phyloP scores from a whole-genome alignment of 2,113 vertebrate genomes.

The Orthochromis malagaraziensis region DNA sequence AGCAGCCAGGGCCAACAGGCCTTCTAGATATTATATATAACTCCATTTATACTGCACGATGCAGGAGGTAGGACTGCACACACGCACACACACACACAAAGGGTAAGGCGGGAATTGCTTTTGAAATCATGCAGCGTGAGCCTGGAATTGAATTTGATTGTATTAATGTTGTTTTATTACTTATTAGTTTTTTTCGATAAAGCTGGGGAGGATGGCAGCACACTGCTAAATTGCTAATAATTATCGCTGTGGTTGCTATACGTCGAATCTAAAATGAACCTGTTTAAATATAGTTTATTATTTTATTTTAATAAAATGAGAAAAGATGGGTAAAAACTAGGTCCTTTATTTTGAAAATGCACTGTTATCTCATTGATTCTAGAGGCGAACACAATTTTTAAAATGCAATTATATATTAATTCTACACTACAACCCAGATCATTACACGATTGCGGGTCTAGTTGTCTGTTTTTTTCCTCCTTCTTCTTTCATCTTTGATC shows the following conservation, averaged over 20 bases:
- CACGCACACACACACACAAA: neutral
- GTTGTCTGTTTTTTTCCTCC: neutral
- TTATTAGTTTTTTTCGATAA: neutral
- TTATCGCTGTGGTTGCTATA: accelerated
- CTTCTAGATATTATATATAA: conserved; percentile 43
- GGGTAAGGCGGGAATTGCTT: neutral
- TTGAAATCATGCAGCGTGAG: neutral
- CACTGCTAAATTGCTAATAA: neutral
- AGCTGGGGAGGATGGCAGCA: neutral
- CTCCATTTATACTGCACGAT: conserved; percentile 14
- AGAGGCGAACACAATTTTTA: neutral
- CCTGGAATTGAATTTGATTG: neutral
- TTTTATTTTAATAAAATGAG: neutral
- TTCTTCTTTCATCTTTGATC: neutral
- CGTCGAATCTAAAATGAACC: neutral
- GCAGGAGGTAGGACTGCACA: neutral
- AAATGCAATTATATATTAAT: neutral
- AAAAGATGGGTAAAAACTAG: neutral
- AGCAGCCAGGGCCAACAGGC: conserved; percentile 58
- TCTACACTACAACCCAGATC: neutral
- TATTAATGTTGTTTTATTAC: neutral
- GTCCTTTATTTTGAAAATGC: neutral
- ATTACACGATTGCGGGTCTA: neutral
- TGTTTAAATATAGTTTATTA: neutral
- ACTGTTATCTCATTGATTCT: neutral